Percentiles rank a stretch among this genome's conserved stretches.
Conservation (phyloP, 2,888 invertebrate genomes). For the Agrypnus murinus region DNA sequence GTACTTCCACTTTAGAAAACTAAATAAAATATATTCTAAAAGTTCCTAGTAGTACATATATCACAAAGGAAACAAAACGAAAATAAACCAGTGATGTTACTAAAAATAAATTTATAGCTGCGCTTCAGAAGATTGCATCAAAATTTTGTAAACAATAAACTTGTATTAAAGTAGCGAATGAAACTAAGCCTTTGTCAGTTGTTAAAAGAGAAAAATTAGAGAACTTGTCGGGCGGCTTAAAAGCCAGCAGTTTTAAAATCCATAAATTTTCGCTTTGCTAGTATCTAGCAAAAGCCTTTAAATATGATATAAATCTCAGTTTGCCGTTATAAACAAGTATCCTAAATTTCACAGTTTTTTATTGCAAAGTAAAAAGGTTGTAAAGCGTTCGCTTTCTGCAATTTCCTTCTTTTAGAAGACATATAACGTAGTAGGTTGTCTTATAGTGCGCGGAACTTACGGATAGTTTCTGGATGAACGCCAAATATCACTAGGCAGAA, state of each 20-base stretch:
- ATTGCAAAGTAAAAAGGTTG: constrained; percentile 32
- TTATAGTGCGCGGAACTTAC: constrained; percentile 7
- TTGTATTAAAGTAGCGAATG: too few species aligned
- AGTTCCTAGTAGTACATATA: too few species aligned
- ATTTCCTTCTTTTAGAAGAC: constrained; percentile 25
- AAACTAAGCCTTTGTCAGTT: too few species aligned
- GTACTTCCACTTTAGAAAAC: too few species aligned
- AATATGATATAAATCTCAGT: constrained; percentile 25
- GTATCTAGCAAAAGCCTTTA: constrained; percentile 6
- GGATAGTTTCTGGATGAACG: constrained; percentile 3
- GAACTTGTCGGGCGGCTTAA: too few species aligned
- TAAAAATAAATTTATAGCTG: too few species aligned
- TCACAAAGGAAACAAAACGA: too few species aligned
- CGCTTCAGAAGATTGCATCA: too few species aligned
- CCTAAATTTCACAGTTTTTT: constrained; percentile 29
- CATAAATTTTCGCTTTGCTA: constrained; percentile 15
- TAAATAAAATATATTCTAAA: too few species aligned
- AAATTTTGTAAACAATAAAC: too few species aligned
- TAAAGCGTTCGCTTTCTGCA: constrained; percentile 27
- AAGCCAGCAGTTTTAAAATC: constrained; percentile 27
- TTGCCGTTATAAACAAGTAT: constrained; percentile 27
- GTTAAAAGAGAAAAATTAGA: too few species aligned
- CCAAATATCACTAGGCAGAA: constrained; percentile 19
- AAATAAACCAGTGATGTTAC: too few species aligned
- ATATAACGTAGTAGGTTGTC: constrained; percentile 7